Evolutionary conservation across 1,140 invertebrate genomes (phyloP).

Genomic region (Tetramorium parvispinum): DNA sequence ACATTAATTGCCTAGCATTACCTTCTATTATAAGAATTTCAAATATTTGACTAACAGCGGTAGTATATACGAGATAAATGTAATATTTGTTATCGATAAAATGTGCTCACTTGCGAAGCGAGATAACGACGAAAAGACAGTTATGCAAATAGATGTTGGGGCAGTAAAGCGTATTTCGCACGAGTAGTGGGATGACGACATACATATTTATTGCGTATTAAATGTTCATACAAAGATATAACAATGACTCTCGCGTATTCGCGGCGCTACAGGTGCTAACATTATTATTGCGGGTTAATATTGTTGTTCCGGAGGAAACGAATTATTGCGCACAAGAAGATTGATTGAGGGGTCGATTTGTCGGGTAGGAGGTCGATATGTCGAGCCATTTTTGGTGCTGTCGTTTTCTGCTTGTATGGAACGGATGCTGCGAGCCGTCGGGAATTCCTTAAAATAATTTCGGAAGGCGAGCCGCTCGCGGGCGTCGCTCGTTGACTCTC

Average conservation of each 20-base stretch:
- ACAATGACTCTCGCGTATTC: constrained; percentile 67
- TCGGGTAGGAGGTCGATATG: constrained; percentile 44
- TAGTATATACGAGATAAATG: background rate
- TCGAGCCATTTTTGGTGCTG: constrained; percentile 51
- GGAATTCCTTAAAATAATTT: constrained; percentile 9
- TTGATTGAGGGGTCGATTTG: constrained; percentile 44
- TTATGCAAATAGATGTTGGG: background rate
- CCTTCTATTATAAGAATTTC: background rate
- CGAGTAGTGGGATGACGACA: constrained; percentile 50
- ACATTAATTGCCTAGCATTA: background rate
- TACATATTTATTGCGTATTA: constrained; percentile 77
- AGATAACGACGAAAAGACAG: background rate
- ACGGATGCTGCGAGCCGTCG: constrained; percentile 43
- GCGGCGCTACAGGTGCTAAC: constrained; percentile 62
- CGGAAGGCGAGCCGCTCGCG: constrained; percentile 23
- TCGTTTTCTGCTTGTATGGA: constrained; percentile 17
- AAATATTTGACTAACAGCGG: background rate
- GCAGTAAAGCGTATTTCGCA: background rate
- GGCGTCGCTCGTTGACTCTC: constrained; percentile 2
- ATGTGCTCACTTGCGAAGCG: background rate
- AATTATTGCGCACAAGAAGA: constrained; percentile 54
- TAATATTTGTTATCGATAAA: background rate
- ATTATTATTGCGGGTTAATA: constrained; percentile 67
- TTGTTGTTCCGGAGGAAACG: constrained; percentile 66
- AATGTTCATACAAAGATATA: constrained; percentile 79